phyloP scores from a whole-genome alignment of 2,113 vertebrate genomes.

The Prochilodus magdalenae region DNA sequence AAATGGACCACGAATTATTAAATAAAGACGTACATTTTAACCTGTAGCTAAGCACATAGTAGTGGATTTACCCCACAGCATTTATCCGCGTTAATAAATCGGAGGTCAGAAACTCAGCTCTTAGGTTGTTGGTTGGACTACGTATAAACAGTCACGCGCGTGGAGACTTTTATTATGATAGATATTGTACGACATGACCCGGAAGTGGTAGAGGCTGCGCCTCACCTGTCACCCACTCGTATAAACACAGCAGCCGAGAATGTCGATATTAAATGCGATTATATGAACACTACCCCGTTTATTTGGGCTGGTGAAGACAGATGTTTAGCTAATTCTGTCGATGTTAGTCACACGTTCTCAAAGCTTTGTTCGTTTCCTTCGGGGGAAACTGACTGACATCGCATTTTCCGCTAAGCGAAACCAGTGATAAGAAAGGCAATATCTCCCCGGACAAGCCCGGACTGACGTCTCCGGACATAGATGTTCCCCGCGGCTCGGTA shows the following conservation, averaged over 20 bases:
- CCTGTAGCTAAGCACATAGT: too few species aligned
- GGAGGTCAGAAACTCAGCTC: too few species aligned
- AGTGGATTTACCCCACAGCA: too few species aligned
- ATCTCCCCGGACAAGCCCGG: background rate
- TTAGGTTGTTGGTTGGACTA: too few species aligned
- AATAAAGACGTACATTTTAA: too few species aligned
- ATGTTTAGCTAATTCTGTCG: background rate
- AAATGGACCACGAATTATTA: too few species aligned
- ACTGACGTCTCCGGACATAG: too few species aligned
- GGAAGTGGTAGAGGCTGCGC: background rate
- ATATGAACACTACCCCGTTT: background rate
- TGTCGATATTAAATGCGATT: background rate
- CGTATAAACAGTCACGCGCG: background rate
- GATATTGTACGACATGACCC: background rate
- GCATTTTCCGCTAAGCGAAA: background rate
- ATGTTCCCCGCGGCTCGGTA: background rate
- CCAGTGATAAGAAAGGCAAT: background rate
- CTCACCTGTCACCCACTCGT: background rate
- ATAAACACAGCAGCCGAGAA: background rate
- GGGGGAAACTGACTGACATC: background rate
- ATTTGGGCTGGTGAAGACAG: background rate
- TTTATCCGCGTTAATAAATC: too few species aligned
- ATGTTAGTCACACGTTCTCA: background rate
- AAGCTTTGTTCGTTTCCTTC: background rate
- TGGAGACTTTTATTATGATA: constrained; percentile 1